Base-by-base conservation (phyloP, 2,888 invertebrate species). In the Phragmatobia fuliginosa region DNA sequence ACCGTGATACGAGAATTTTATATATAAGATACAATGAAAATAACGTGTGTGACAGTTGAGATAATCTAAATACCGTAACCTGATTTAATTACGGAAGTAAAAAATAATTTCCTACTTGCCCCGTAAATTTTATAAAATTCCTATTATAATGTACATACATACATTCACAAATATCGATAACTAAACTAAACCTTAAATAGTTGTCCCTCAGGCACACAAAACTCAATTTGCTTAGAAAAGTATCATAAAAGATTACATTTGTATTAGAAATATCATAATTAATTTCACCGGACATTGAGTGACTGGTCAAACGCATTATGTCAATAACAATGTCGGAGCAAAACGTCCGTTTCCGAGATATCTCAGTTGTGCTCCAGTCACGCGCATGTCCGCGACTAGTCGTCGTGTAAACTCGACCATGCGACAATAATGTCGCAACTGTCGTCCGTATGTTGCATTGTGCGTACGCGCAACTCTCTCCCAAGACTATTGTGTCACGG, bases 391-490 rank as follows among this genome's bases (percentile, higher is more conserved):
- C 82, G 56, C 68, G 63, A 62, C 68, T 68, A 56, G 66, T 63
- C 66, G 61, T 66, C 68, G 61, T 68, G 33, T 61, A 70, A 70
- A 72, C 25, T 62, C 73, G 67, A 58, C 68, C 81, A 75, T 63
- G 81, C 80, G 81, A 76, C 73, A 71, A 73, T 81, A 79, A 80
- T 70, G 74, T 81, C 77, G 69, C 79, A 77, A 81, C 79, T 81
- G 77, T 71, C 73, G 77, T 70, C 74, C 71, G 71, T 60, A 68
- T 60, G 70, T 28, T 62, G 61, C 64, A 76, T 76, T 79, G 76
- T 78, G n/a, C n/a, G n/a, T n/a, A n/a, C n/a, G n/a, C n/a, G n/a
- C n/a, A n/a, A n/a, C n/a, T n/a, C 81, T 81, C 76, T 74, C 71
- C 74, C 74, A 58, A 67, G 70, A 81, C 78, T 78, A 76, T 78